phyloP scores from a whole-genome alignment of 2,113 vertebrate genomes.

The Prunella fulvescens region DNA sequence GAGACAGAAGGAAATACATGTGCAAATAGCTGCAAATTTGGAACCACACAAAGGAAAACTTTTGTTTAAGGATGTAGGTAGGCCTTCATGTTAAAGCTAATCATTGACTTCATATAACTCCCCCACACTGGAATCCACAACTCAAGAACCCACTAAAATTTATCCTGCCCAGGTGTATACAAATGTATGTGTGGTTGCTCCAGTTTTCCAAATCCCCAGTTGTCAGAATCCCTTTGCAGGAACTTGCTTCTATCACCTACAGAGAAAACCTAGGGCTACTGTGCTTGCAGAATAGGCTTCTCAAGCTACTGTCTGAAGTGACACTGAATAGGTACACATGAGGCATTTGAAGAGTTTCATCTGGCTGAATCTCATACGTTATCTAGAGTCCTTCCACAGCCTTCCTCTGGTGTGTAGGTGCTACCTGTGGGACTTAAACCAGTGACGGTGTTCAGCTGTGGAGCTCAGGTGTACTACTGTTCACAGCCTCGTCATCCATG shows the following conservation, averaged over 20 bases:
- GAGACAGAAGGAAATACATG: neutral
- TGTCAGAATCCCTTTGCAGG: neutral
- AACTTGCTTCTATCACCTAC: neutral
- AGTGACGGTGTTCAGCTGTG: neutral
- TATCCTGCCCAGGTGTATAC: neutral
- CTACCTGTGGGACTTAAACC: neutral
- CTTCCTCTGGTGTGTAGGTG: neutral
- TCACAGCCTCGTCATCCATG: neutral
- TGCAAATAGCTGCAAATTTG: neutral
- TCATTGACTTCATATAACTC: neutral
- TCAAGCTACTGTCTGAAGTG: neutral
- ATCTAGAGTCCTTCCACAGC: neutral
- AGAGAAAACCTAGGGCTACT: neutral
- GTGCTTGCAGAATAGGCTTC: neutral
- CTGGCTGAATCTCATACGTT: neutral
- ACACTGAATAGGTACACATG: rapidly evolving
- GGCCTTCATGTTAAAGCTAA: neutral
- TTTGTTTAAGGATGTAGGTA: neutral
- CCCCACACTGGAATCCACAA: neutral
- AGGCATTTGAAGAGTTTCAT: neutral
- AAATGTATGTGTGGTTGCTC: neutral
- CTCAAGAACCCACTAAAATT: neutral
- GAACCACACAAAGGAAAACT: neutral
- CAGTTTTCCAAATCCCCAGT: neutral
- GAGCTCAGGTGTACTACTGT: neutral